Conservation (phyloP, 2,888 invertebrate genomes). For the Drosophila parthenogenetica region DNA sequence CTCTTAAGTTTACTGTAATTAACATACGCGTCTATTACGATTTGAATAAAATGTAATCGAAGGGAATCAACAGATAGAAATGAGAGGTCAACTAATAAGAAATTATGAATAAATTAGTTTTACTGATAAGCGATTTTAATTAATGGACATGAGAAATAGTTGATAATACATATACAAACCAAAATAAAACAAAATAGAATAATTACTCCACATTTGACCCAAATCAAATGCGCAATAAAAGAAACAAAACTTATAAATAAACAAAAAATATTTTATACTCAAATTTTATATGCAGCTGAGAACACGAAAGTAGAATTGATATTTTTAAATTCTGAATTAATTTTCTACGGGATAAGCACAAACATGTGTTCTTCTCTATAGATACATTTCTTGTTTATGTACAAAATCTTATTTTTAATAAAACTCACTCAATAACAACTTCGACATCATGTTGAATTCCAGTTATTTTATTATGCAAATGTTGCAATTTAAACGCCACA, state of each 20-base stretch:
- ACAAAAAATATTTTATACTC: not conserved
- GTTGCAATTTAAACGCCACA: conserved; percentile 9
- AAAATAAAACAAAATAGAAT: conserved; percentile 1
- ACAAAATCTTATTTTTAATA: not conserved
- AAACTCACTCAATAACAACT: conserved; percentile 57
- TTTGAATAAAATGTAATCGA: not conserved
- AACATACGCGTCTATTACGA: not conserved
- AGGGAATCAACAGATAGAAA: not conserved
- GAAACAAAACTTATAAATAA: not conserved
- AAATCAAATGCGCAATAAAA: conserved; percentile 11
- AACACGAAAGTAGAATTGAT: not conserved
- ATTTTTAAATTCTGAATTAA: conserved; percentile 5
- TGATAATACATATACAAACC: conserved; percentile 20
- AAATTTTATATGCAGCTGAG: not conserved
- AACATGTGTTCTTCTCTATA: conserved; percentile 5
- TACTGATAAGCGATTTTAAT: conserved; percentile 20
- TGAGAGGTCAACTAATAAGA: not conserved
- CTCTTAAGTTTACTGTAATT: not conserved
- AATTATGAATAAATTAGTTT: not conserved
- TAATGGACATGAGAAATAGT: not conserved
- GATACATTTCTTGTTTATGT: not conserved
- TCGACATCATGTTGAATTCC: conserved; percentile 56
- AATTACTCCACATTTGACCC: not conserved
- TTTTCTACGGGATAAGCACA: not conserved
- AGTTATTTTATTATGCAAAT: conserved; percentile 22